Evolutionary conservation across 1,140 invertebrate genomes (phyloP).

Genomic region (Drosophila bifasciata): DNA sequence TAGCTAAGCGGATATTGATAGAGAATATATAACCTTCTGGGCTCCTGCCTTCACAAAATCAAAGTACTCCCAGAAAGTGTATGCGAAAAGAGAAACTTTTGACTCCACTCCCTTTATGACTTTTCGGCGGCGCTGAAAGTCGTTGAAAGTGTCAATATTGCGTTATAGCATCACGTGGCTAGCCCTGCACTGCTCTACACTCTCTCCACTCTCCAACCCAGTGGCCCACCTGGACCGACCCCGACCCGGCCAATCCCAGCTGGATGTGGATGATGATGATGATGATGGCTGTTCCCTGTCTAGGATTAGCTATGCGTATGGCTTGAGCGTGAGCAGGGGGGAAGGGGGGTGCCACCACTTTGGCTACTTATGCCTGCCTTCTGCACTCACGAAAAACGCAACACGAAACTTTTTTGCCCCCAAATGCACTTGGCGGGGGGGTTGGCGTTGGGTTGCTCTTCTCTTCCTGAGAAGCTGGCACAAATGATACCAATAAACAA

Average conservation of each 20-base stretch:
- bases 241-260: slow-evolving; percentile 38
- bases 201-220: not conserved
- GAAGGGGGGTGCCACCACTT: slow-evolving; percentile 46
- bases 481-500: slow-evolving; percentile 84
- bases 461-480: slow-evolving; percentile 54
- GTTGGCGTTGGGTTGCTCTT: not conserved
- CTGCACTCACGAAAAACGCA: slow-evolving; percentile 75
- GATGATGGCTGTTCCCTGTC: slow-evolving; percentile 44
- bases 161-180: slow-evolving; percentile 72
- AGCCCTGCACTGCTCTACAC: slow-evolving; percentile 2
- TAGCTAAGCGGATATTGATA: no score
- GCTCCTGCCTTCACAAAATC: no score
- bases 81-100: slow-evolving; percentile 49
- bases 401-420: slow-evolving; percentile 66
- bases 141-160: slow-evolving; percentile 83
- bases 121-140: slow-evolving; percentile 75
- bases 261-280: slow-evolving; percentile 53
- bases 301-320: slow-evolving; percentile 69
- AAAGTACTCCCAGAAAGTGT: no score
- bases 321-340: slow-evolving; percentile 23
- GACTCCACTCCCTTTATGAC: slow-evolving; percentile 74
- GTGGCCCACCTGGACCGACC: slow-evolving; percentile 41
- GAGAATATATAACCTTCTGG: no score
- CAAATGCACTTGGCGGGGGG: slow-evolving; percentile 18
- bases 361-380: slow-evolving; percentile 63